Evolutionary conservation across 1,140 invertebrate genomes (phyloP), one percentile per base, ranked within the genome.

Genomic region (Sycobia sp.): DNA sequence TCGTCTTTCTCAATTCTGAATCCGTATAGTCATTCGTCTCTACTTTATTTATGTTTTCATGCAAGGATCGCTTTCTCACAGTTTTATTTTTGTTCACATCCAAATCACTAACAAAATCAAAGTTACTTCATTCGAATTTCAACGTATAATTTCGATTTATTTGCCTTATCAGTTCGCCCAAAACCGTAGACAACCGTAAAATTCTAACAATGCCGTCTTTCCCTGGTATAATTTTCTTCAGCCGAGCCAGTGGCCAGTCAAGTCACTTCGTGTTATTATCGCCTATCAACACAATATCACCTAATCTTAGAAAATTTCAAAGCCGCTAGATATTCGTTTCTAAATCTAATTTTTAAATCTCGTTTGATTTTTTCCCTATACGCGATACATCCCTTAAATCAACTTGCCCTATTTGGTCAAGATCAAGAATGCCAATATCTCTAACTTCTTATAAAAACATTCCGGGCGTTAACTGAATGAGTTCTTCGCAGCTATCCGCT

Each of bases 371-470:
- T 43, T 46, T 67, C 62, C 14, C 39, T 39, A 61, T 69, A 68
- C n/a, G 1, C 38, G 0, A 41, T 18, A 20, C 56, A 47, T 29
- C 32, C 43, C 4, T 50, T 39, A 5, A 67, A 4, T 25, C 16
- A 0, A 14, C 38, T 2, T 43, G 38, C 3, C 65, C 68, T 0
- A 73, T 38, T 9, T 38, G 14, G 51, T 73, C 70, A 9, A 62
- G 38, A 36, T 76, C 73, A 18, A 68, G 56, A 11, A 61, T 58
- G 2, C 67, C 72, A 18, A 13, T 41, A 32, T 69, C 62, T 32
- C 14, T 25, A 47, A 69, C 54, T 11, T 75, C 71, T 38, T 71
- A 65, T n/a, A 76, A 43, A 32, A 76, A 76, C 67, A 69, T 72
- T 1, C 53, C 38, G 41, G 73, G 67, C 13, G 70, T 61, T 10